A percentile compares a stretch with the other conserved stretches of the same genome.
Conservation (phyloP, 2,888 invertebrate species). For the Pegoplata infirma region DNA sequence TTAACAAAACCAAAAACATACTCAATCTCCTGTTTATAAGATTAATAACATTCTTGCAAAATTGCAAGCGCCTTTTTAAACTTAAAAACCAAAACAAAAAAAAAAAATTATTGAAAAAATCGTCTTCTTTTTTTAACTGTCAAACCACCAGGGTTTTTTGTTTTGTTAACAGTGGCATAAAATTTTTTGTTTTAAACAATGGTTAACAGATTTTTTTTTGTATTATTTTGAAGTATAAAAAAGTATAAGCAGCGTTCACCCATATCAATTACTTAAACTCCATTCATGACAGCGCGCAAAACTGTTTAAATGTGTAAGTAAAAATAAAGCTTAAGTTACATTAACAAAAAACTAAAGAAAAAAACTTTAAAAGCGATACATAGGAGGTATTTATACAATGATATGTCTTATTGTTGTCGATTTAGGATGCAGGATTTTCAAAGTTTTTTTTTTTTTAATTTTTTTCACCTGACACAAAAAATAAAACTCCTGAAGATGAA, state of each 20-base stretch:
- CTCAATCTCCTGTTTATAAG: background rate
- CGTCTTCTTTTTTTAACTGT: constrained; percentile 43
- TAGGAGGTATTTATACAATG: constrained; percentile 60
- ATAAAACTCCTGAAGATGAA: constrained; percentile 30
- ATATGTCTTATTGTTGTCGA: constrained; percentile 62
- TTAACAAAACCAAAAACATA: no score
- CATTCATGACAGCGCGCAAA: constrained; percentile 71
- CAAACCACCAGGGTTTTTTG: constrained; percentile 57
- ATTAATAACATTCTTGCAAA: constrained; percentile 58
- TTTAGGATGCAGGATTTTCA: constrained; percentile 63
- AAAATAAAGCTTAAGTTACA: constrained; percentile 52
- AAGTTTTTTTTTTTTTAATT: no score
- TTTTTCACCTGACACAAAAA: constrained; percentile 75
- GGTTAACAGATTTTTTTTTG: constrained; percentile 54
- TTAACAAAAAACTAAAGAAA: constrained; percentile 23
- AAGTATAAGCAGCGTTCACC: constrained; percentile 64
- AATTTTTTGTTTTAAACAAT: constrained; percentile 56
- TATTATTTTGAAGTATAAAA: background rate
- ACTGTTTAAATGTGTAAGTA: constrained; percentile 37
- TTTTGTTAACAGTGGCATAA: constrained; percentile 47
- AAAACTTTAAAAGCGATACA: constrained; percentile 12
- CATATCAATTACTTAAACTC: constrained; percentile 77
- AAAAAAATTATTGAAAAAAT: constrained; percentile 11
- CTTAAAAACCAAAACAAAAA: constrained; percentile 6
- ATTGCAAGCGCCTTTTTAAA: constrained; percentile 70